Percentiles rank a stretch among this genome's conserved stretches.
These are phyloP conservation scores for Gymnarchus niloticus DNA, from an alignment of 2,113 vertebrate genomes.

Conservation along the genomic window DNA sequence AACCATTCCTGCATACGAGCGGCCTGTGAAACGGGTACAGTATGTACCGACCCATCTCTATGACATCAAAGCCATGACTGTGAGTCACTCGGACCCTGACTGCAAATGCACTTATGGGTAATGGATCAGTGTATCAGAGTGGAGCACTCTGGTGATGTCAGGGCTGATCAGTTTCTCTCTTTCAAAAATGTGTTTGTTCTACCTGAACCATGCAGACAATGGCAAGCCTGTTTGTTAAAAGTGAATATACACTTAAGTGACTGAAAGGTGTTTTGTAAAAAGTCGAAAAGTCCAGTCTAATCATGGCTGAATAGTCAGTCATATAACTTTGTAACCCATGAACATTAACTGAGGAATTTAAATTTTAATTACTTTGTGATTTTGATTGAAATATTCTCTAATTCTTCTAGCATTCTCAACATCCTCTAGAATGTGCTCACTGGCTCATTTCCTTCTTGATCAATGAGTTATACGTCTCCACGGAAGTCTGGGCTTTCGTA, in stretches of 20 bases:
- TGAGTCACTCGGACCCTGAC: neutral
- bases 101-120: neutral
- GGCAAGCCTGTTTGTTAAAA: neutral
- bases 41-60: neutral
- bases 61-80: neutral
- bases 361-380: neutral
- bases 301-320: neutral
- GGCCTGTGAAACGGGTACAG: neutral
- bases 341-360: neutral
- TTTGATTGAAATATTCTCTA: neutral
- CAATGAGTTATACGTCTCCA: neutral
- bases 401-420: neutral
- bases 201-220: neutral
- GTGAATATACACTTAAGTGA: neutral
- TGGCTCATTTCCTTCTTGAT: neutral
- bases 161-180: neutral
- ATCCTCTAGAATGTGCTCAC: neutral
- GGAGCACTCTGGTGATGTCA: neutral
- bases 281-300: neutral
- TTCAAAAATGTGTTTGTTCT: constrained; percentile 6
- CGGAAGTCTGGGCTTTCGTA: neutral
- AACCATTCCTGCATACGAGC: neutral
- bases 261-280: neutral
- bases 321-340: neutral
- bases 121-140: neutral